A percentile compares a stretch with the other conserved stretches of the same genome.
phyloP scores from a whole-genome alignment of 2,797 vertebrate genomes.

The Epinephelus malabaricus region DNA sequence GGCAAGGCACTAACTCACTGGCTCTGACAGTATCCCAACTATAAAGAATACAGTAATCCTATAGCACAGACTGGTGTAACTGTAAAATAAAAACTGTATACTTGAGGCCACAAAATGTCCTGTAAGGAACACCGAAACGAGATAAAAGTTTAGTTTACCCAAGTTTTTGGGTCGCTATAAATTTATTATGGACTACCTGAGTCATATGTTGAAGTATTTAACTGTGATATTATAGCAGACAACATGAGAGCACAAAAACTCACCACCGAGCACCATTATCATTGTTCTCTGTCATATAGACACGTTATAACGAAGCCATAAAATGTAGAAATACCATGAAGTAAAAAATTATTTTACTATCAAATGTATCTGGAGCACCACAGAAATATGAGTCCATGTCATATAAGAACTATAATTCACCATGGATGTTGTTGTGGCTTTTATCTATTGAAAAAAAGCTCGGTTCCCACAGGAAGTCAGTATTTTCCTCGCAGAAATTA shows the following conservation, averaged over 20 bases:
- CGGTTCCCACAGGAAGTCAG: slow-evolving; percentile 20
- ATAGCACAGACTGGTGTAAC: slow-evolving; percentile 33
- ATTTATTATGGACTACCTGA: slow-evolving; percentile 19
- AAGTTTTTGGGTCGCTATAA: slow-evolving; percentile 27
- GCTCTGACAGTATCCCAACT: slow-evolving; percentile 56
- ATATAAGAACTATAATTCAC: background rate
- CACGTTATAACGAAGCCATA: background rate
- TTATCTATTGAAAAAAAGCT: background rate
- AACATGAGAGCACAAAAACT: background rate
- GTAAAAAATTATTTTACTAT: background rate
- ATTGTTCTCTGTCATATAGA: background rate
- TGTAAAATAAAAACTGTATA: slow-evolving; percentile 38
- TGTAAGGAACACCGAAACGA: slow-evolving; percentile 28
- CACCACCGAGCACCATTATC: background rate
- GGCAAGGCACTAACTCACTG: slow-evolving; percentile 71
- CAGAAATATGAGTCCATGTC: slow-evolving; percentile 13
- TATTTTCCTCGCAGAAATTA: slow-evolving; percentile 30
- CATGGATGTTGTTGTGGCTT: no score
- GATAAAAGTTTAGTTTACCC: no score
- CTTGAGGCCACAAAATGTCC: slow-evolving; percentile 42
- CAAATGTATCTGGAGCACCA: slow-evolving; percentile 9
- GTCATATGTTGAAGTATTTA: slow-evolving; percentile 19
- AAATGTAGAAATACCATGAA: slow-evolving; percentile 6
- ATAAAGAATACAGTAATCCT: slow-evolving; percentile 59
- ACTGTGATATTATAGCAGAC: slow-evolving; percentile 3